Evolutionary conservation across 2,888 invertebrate genomes (phyloP).

Genomic region (Drosophila peninsularis): DNA sequence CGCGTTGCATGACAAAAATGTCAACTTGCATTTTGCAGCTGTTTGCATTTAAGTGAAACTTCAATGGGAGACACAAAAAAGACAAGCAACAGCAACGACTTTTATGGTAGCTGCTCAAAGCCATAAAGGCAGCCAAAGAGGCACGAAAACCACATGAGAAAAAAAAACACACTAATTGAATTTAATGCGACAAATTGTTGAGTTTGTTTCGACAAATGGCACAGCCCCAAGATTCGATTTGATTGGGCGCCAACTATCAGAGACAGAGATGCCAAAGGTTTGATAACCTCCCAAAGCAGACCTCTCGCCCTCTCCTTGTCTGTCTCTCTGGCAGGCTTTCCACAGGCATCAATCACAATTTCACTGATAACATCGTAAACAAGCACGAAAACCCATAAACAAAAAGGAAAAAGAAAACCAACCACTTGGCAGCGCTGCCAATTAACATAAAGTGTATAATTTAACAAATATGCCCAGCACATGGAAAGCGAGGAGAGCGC

Average conservation of each 20-base stretch:
- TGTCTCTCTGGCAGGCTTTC: neutral
- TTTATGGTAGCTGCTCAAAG: conserved; percentile 39
- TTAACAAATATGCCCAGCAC: conserved; percentile 44
- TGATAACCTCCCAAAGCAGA: conserved; percentile 30
- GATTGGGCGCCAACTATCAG: conserved; percentile 17
- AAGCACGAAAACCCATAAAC: conserved; percentile 46
- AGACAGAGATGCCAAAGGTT: conserved; percentile 31
- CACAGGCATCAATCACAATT: conserved; percentile 62
- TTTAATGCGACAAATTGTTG: conserved; percentile 53
- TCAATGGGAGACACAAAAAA: conserved; percentile 33
- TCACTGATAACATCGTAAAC: conserved; percentile 64
- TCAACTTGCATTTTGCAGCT: conserved; percentile 33
- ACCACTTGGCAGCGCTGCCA: conserved; percentile 39
- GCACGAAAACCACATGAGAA: conserved; percentile 5
- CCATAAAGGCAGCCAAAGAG: conserved; percentile 36
- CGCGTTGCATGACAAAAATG: conserved; percentile 39
- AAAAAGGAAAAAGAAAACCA: conserved; percentile 30
- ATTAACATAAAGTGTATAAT: conserved; percentile 72
- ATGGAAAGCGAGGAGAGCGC: conserved; percentile 26
- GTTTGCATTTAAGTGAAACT: conserved; percentile 67
- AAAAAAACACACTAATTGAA: conserved; percentile 34
- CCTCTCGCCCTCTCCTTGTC: neutral
- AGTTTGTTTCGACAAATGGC: conserved; percentile 19
- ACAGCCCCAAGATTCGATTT: conserved; percentile 9
- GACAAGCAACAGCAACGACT: conserved; percentile 1